Base-by-base conservation (phyloP, 2,113 vertebrate species). In the Pterocles gutturalis region DNA sequence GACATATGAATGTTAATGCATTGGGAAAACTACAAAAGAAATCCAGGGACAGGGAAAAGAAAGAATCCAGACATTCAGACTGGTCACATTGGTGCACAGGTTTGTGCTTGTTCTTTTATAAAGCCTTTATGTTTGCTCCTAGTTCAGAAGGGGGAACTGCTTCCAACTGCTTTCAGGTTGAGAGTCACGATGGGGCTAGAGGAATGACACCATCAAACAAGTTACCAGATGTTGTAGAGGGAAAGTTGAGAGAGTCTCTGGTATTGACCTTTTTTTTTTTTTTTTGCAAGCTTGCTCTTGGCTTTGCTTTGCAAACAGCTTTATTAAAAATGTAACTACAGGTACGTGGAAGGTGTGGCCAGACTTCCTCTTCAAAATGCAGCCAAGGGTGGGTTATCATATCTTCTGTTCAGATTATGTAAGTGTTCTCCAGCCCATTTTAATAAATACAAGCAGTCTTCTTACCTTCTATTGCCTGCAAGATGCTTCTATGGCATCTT, bases 161-260 rank as follows among this genome's bases (percentile, higher is more conserved):
- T 10, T 55, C 26, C 45, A 76, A 5, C 34, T 64, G 5, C 53
- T 17, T 45, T 45, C 43, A 34, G 7, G 10, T 0, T 19, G 15
- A 49, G 48, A 20, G 11, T 36, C 38, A 58, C 1, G 0, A 3
- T 7, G 29, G 36, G 17, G 66, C 24, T 6, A 5, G 5, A 25
- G 24, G 11, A 38, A 19, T 2, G 15, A 29, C 41, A 11, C 25
- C 36, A 28, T 13, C 46, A 31, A 70, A 48, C 36, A 60, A 57
- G 17, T 51, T 12, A 43, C 21, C 46, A 26, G 33, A 57, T 11
- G 1, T 5, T 5, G 6, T 8, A 26, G 28, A 62, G 21, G 58
- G n/a, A 10, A 33, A 53, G n/a, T 0, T 34, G 5, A 57, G 33
- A 51, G 26, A 31, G 10, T n/a, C n/a, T n/a, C n/a, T n/a, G n/a